phyloP scores from a whole-genome alignment of 2,113 vertebrate genomes.

The Puffinus mauretanicus region DNA sequence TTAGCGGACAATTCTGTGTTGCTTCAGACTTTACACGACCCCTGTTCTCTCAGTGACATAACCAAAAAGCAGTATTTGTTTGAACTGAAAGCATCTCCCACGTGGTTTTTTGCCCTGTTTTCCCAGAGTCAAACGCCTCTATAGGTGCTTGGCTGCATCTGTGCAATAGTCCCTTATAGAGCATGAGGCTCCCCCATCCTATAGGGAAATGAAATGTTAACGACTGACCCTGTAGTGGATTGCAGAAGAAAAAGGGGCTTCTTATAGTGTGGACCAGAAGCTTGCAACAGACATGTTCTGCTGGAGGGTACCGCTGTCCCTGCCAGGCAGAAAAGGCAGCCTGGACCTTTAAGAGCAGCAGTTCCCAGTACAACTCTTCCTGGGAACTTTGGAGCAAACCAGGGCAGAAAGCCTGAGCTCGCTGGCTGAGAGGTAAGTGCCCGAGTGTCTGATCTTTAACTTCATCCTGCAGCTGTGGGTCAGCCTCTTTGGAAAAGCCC shows the following conservation, averaged over 20 bases:
- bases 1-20: neutral
- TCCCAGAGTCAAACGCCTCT: too few species aligned
- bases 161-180: too few species aligned
- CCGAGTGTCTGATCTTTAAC: neutral
- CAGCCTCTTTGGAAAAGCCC: neutral
- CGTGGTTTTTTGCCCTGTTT: too few species aligned
- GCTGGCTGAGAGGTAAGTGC: neutral
- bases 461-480: neutral
- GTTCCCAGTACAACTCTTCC: neutral
- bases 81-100: neutral
- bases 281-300: neutral
- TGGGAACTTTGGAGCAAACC: neutral
- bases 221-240: too few species aligned
- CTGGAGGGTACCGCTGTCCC: neutral
- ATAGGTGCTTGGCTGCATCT: too few species aligned
- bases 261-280: too few species aligned
- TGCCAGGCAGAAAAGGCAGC: neutral
- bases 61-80: neutral
- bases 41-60: neutral
- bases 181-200: too few species aligned
- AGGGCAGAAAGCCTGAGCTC: neutral
- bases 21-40: neutral
- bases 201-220: too few species aligned
- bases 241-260: too few species aligned
- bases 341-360: constrained; percentile 52